Conservation (phyloP, 2,888 invertebrate genomes). For the Leptopilina syphax region DNA sequence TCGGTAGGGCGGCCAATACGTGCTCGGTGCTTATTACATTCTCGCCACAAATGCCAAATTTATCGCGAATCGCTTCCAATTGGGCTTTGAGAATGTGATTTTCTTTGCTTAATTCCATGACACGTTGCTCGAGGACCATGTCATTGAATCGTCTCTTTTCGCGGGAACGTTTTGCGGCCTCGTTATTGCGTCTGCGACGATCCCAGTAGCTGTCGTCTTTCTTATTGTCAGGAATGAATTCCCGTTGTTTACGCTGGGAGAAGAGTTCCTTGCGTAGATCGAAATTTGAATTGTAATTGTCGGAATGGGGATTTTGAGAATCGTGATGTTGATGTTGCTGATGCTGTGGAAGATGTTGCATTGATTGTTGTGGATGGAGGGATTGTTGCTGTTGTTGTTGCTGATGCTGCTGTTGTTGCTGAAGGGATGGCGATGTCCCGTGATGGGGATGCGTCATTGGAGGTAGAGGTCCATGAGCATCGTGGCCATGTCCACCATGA, state of each 20-base stretch:
- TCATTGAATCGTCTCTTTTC: conserved; percentile 97
- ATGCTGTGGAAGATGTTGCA: conserved; percentile 46
- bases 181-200: conserved; percentile 95
- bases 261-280: conserved; percentile 87
- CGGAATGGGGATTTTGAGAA: conserved; percentile 72
- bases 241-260: conserved; percentile 94
- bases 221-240: conserved; percentile 97
- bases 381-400: conserved; percentile 53
- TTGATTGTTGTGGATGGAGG: conserved; percentile 76
- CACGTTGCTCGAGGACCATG: conserved; percentile 96
- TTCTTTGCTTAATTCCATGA: conserved; percentile 95
- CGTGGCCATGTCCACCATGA: conserved; percentile 65
- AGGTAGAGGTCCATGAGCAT: conserved; percentile 70
- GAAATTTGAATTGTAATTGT: conserved; percentile 71
- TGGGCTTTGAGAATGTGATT: conserved; percentile 96
- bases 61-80: conserved; percentile 93
- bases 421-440: conserved; percentile 60
- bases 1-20: conserved; percentile 90
- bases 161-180: conserved; percentile 97
- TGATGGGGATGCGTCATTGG: conserved; percentile 72
- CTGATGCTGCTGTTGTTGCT: conserved; percentile 66
- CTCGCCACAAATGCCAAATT: conserved; percentile 93
- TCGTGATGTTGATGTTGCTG: conserved; percentile 71
- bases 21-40: conserved; percentile 92
- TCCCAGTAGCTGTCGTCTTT: conserved; percentile 99